Conservation (phyloP, 1,140 invertebrate species). For the Drosophila saltans region DNA sequence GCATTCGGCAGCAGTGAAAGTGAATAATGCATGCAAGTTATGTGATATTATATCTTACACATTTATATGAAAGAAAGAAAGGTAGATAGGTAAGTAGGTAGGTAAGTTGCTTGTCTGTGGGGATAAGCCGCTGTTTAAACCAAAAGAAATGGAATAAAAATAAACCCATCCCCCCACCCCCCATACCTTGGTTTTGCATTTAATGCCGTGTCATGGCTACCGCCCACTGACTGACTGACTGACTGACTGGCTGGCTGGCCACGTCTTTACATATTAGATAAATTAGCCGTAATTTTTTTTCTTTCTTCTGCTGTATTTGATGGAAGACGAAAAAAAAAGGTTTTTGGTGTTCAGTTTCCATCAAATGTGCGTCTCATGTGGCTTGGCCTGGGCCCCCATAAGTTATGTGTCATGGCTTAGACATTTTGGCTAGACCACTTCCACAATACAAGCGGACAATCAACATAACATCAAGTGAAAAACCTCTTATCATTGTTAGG, state of each 20-base stretch:
- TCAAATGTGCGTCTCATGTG: slow-evolving; percentile 55
- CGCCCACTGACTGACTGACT: slow-evolving; percentile 29
- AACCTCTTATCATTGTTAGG: slow-evolving; percentile 76
- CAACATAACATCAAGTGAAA: slow-evolving; percentile 30
- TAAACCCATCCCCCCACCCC: not conserved
- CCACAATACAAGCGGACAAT: slow-evolving; percentile 38
- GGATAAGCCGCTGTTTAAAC: not conserved
- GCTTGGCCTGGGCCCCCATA: slow-evolving; percentile 37
- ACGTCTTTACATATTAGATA: slow-evolving; percentile 56
- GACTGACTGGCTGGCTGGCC: slow-evolving; percentile 27
- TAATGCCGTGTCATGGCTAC: slow-evolving; percentile 53
- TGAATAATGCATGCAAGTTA: slow-evolving; percentile 30
- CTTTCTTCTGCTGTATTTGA: slow-evolving; percentile 21
- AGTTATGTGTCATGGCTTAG: slow-evolving; percentile 64
- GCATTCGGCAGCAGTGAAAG: slow-evolving; percentile 33
- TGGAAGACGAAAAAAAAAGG: slow-evolving; percentile 22
- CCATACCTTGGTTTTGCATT: slow-evolving; percentile 39
- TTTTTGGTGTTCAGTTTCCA: slow-evolving; percentile 40
- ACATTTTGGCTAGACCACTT: slow-evolving; percentile 45
- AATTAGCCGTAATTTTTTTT: slow-evolving; percentile 66
- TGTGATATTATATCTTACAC: slow-evolving; percentile 4
- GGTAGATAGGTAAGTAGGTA: not conserved
- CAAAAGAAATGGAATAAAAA: not conserved
- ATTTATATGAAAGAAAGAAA: not conserved
- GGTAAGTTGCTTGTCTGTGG: not conserved